These are phyloP conservation scores for Cremastinae sp. DNA, from an alignment of 2,888 invertebrate genomes.

Conservation along the genomic window DNA sequence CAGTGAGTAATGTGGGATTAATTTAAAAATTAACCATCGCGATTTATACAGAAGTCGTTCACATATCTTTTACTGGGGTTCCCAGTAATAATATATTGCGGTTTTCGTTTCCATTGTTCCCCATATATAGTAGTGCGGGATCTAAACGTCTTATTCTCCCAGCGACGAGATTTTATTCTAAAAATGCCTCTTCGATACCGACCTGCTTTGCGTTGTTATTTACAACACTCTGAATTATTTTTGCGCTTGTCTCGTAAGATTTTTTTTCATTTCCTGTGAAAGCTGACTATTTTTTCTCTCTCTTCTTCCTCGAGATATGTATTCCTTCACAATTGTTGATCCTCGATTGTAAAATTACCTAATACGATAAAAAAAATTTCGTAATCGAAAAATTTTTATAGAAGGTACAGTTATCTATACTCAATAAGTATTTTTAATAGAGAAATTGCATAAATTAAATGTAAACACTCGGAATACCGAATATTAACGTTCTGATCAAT, in stretches of 20 bases:
- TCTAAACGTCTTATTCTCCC: conserved; percentile 50
- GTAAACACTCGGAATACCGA: no score
- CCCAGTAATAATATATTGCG: conserved; percentile 42
- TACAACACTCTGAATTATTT: background rate
- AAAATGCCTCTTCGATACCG: background rate
- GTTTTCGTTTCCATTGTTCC: conserved; percentile 55
- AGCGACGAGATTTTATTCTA: conserved; percentile 33
- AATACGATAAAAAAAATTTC: no score
- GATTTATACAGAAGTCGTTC: conserved; percentile 9
- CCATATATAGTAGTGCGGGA: conserved; percentile 42
- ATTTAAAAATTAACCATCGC: conserved; percentile 13
- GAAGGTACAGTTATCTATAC: no score
- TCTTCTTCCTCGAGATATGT: no score
- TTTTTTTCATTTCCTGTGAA: conserved; percentile 6
- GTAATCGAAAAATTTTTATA: no score
- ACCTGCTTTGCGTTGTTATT: conserved; percentile 11
- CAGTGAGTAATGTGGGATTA: background rate
- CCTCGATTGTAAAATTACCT: no score
- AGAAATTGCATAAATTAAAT: no score
- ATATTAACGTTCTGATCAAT: no score
- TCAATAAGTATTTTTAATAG: no score
- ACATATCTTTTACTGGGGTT: conserved; percentile 29
- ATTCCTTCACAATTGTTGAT: no score
- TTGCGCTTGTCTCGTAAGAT: no score
- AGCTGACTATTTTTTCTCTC: conserved; percentile 21